phyloP scores from a whole-genome alignment of 2,113 vertebrate species.

The Taxidea taxus region DNA sequence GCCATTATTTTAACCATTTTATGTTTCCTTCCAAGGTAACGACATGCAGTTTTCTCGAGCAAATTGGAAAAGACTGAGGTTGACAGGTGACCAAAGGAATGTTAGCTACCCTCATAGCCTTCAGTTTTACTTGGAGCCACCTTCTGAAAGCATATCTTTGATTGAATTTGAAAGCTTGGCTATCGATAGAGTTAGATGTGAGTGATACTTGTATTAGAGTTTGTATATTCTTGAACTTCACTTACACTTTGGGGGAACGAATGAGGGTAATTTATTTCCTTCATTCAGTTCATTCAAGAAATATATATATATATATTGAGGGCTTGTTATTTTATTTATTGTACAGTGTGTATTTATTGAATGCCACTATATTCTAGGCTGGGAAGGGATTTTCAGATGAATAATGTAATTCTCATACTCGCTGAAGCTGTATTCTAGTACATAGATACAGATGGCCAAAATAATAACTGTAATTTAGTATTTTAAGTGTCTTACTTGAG shows the following conservation, averaged over 20 bases:
- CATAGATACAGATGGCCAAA: neutral
- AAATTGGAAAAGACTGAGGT: conserved; percentile 53
- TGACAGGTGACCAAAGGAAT: conserved; percentile 68
- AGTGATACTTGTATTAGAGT: conserved; percentile 70
- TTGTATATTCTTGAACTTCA: neutral
- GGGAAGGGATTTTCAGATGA: neutral
- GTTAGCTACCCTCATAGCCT: conserved; percentile 88
- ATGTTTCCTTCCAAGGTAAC: neutral
- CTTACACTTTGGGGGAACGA: neutral
- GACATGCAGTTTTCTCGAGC: conserved; percentile 80
- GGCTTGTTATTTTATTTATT: neutral
- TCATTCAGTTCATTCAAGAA: neutral
- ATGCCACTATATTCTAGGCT: neutral
- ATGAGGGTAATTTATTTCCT: neutral
- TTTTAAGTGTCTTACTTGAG: neutral
- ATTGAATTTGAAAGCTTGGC: conserved; percentile 94
- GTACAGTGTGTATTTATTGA: neutral
- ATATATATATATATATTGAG: neutral
- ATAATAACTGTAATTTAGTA: neutral
- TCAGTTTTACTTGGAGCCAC: conserved; percentile 93
- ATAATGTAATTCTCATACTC: neutral
- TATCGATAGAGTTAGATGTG: conserved; percentile 92
- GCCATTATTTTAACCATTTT: neutral
- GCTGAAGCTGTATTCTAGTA: neutral
- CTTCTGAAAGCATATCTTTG: conserved; percentile 92